Conservation (phyloP, 2,888 invertebrate genomes). For the Ametastegia equiseti region DNA sequence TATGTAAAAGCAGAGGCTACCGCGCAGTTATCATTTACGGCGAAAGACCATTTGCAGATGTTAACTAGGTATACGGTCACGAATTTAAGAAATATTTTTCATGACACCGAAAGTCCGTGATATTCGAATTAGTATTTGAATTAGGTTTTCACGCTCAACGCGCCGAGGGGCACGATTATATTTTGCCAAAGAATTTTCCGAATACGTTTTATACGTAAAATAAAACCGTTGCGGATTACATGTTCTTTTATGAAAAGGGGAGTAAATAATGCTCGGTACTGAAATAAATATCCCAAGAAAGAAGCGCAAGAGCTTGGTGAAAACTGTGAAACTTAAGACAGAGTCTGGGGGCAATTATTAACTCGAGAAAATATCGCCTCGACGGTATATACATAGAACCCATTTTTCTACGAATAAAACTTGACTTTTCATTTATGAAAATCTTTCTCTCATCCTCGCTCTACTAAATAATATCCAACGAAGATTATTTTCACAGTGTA, state of each 20-base stretch:
- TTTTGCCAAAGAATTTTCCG: not conserved
- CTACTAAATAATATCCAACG: not conserved
- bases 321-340: conserved; percentile 34
- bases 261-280: conserved; percentile 34
- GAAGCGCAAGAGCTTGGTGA: conserved; percentile 34
- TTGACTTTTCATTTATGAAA: not conserved
- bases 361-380: conserved; percentile 32
- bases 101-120: too few relatives aligned
- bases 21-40: too few relatives aligned
- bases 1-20: not conserved
- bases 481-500: not conserved
- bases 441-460: not conserved
- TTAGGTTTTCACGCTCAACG: not conserved
- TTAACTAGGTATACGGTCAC: too few relatives aligned
- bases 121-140: too few relatives aligned
- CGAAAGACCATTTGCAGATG: too few relatives aligned
- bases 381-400: not conserved
- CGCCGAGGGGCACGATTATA: not conserved
- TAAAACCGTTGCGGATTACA: conserved; percentile 34
- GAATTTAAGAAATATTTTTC: too few relatives aligned
- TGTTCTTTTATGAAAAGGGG: not conserved
- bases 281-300: conserved; percentile 41
- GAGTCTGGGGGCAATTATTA: conserved; percentile 44
- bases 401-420: not conserved
- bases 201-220: too few relatives aligned